These are phyloP conservation scores for Penaeus indicus DNA, from an alignment of 1,140 invertebrate genomes.

Conservation along the genomic window DNA sequence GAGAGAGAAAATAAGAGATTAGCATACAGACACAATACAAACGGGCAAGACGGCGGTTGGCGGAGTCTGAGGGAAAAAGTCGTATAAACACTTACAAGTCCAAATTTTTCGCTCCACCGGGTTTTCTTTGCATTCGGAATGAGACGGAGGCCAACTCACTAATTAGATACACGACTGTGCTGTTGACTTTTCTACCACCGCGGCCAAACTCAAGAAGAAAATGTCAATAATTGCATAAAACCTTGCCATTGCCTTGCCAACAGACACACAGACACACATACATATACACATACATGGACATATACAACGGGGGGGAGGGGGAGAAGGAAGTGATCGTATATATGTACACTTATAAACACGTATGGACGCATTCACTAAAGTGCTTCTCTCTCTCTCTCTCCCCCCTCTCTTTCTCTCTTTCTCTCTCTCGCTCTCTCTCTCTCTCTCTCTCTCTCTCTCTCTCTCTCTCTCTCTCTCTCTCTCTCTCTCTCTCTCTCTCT, in stretches of 20 bases:
- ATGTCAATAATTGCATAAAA: conserved; percentile 62
- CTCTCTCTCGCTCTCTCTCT: neutral
- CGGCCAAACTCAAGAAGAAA: conserved; percentile 58
- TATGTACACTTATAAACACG: too few relatives aligned
- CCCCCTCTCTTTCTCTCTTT: neutral
- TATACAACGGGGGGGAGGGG: too few relatives aligned
- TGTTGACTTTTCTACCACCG: conserved; percentile 58
- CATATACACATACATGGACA: too few relatives aligned
- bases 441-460: conserved; percentile 8
- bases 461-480: neutral
- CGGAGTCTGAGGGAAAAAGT: conserved; percentile 47
- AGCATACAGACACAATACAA: conserved; percentile 59
- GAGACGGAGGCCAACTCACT: conserved; percentile 48
- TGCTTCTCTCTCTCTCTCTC: too few relatives aligned
- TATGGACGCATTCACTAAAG: too few relatives aligned
- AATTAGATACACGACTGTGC: conserved; percentile 60
- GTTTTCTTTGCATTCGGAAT: conserved; percentile 63
- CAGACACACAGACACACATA: conserved; percentile 9
- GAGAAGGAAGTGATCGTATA: too few relatives aligned
- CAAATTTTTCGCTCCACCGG: conserved; percentile 61
- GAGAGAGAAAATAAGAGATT: conserved; percentile 53
- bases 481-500: neutral
- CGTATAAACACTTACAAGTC: conserved; percentile 60
- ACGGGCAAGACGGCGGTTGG: conserved; percentile 44
- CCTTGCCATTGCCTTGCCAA: conserved; percentile 43